Evolutionary conservation across 2,797 vertebrate genomes (phyloP).

Genomic region (Cuculus canorus): DNA sequence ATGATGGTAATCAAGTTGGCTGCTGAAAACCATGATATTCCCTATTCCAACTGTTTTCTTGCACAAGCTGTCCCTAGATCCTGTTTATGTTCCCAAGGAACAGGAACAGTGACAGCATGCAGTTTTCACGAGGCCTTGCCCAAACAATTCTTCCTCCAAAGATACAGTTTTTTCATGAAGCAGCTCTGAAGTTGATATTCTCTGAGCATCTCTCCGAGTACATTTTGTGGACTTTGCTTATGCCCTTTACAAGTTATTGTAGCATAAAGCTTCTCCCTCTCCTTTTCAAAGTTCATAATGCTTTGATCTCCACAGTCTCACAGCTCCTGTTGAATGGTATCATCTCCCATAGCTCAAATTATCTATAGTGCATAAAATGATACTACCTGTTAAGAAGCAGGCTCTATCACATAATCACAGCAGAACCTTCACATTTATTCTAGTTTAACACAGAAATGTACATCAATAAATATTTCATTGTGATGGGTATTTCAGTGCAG

Average conservation of each 20-base stretch:
- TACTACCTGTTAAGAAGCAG: slow-evolving; percentile 69
- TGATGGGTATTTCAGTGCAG: slow-evolving; percentile 49
- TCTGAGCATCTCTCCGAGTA: slow-evolving; percentile 41
- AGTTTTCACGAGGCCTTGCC: slow-evolving; percentile 66
- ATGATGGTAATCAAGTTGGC: slow-evolving; percentile 65
- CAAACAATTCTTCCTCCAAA: slow-evolving; percentile 64
- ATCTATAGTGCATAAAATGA: slow-evolving; percentile 72
- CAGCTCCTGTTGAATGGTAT: slow-evolving; percentile 61
- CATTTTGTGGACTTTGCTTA: slow-evolving; percentile 38
- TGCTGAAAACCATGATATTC: slow-evolving; percentile 67
- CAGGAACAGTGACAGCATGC: slow-evolving; percentile 72
- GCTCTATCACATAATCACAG: slow-evolving; percentile 66
- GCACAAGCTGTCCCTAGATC: slow-evolving; percentile 75
- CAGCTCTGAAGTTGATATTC: slow-evolving; percentile 40
- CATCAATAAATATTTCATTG: slow-evolving; percentile 67
- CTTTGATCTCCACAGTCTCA: slow-evolving; percentile 61
- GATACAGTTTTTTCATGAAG: not conserved
- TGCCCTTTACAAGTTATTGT: slow-evolving; percentile 32
- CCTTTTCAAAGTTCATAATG: slow-evolving; percentile 54
- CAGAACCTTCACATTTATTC: slow-evolving; percentile 64
- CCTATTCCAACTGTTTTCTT: slow-evolving; percentile 74
- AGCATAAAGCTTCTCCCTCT: slow-evolving; percentile 38
- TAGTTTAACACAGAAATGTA: slow-evolving; percentile 66
- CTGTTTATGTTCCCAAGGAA: slow-evolving; percentile 75
- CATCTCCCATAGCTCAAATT: slow-evolving; percentile 74